Evolutionary conservation across 2,797 vertebrate species (phyloP).

Genomic region (Spheniscus humboldti): DNA sequence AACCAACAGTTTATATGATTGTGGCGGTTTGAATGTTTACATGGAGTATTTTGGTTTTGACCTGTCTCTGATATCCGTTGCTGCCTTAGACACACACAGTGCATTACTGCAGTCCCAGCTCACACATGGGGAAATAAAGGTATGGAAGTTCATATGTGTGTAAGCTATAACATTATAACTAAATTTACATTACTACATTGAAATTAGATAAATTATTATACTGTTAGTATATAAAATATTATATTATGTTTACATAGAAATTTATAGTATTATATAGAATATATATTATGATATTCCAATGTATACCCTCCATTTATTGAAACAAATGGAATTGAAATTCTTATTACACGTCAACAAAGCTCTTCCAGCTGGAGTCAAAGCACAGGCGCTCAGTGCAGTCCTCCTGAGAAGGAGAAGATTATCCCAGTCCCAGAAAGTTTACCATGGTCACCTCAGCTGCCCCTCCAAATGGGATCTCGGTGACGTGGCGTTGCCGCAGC

Average conservation of each 20-base stretch:
- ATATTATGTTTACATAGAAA: not conserved
- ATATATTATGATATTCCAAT: not conserved
- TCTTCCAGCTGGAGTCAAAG: not conserved
- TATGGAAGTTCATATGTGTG: not conserved
- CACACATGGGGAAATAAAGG: not conserved
- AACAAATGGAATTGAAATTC: not conserved
- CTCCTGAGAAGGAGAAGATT: not conserved
- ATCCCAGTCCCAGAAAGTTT: not conserved
- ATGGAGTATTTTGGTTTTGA: not conserved
- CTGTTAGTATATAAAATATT: not conserved
- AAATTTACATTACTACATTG: not conserved
- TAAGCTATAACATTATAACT: not conserved
- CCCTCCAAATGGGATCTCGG: not conserved
- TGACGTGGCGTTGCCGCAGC: rapidly evolving
- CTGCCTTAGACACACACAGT: not conserved
- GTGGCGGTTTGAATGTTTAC: rapidly evolving
- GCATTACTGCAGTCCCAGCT: not conserved
- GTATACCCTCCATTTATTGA: not conserved
- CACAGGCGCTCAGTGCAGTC: no score
- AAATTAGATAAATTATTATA: not conserved
- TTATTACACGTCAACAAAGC: not conserved
- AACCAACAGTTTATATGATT: not conserved
- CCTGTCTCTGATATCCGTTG: not conserved
- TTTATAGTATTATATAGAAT: not conserved
- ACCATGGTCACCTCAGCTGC: not conserved